Evolutionary conservation across 1,140 invertebrate genomes (phyloP).

Genomic region (Sogatella furcifera): DNA sequence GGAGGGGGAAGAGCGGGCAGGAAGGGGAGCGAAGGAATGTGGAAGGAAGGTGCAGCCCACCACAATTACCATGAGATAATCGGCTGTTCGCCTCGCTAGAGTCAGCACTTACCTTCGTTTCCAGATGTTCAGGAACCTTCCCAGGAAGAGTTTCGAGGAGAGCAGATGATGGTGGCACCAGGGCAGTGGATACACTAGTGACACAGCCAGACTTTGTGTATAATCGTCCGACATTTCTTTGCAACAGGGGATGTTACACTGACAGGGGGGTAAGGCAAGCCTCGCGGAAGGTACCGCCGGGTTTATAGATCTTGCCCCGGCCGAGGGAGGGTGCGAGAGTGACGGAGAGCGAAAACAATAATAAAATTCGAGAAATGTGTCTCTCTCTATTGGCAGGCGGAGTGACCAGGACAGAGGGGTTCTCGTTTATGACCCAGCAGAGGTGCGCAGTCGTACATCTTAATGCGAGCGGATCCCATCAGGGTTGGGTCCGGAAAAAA

Average conservation of each 20-base stretch:
- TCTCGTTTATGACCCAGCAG: not conserved
- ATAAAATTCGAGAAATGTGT: constrained; percentile 16
- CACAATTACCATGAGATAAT: constrained; percentile 2
- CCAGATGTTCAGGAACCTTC: not conserved
- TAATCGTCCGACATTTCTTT: constrained; percentile 15
- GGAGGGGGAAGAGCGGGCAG: too few species aligned
- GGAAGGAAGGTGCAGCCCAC: not conserved
- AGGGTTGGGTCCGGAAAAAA: not conserved
- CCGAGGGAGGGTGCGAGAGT: not conserved
- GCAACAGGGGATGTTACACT: constrained; percentile 11
- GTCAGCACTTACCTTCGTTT: not conserved
- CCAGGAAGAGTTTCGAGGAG: too few species aligned
- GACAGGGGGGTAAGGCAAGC: constrained; percentile 9
- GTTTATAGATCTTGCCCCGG: constrained; percentile 12
- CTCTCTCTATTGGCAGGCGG: constrained; percentile 7
- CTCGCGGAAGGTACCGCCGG: constrained; percentile 7
- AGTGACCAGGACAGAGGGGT: not conserved
- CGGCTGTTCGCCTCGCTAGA: not conserved
- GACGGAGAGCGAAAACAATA: constrained; percentile 15
- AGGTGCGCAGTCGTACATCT: constrained; percentile 6
- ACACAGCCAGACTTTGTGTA: constrained; percentile 8
- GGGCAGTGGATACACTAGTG: not conserved
- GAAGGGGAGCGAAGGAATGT: too few species aligned
- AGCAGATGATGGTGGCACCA: not conserved
- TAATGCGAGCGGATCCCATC: not conserved